Conservation (phyloP, 2,113 vertebrate species). For the Phalacrocorax carbo region DNA sequence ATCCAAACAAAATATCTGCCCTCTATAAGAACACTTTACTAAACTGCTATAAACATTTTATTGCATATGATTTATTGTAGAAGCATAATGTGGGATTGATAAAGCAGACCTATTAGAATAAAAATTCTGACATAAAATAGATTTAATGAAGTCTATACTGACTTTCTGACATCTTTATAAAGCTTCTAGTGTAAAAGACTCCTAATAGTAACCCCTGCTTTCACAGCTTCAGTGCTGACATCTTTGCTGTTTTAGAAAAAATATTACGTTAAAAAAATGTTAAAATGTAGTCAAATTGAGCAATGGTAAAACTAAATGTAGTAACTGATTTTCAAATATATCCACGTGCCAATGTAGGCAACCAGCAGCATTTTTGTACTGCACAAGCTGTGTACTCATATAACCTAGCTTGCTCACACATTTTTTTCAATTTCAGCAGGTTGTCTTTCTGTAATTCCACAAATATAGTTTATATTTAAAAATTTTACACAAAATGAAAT, state of each 20-base stretch:
- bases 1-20: neutral
- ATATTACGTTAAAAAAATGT: neutral
- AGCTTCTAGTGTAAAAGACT: conserved; percentile 30
- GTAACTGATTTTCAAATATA: neutral
- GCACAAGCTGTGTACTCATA: neutral
- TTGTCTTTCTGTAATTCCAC: neutral
- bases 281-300: neutral
- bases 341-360: neutral
- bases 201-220: neutral
- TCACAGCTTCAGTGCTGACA: neutral
- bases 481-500: neutral
- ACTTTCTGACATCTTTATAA: conserved; percentile 59
- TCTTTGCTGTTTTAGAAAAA: neutral
- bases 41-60: conserved; percentile 16
- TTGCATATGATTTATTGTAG: conserved; percentile 28
- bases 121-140: conserved; percentile 45
- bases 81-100: conserved; percentile 36
- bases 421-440: neutral
- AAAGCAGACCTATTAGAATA: conserved; percentile 50
- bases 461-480: neutral
- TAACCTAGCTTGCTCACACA: neutral
- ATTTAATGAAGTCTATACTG: conserved; percentile 40
- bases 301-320: neutral
- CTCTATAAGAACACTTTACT: conserved; percentile 23
- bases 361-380: neutral